phyloP scores from a whole-genome alignment of 2,113 vertebrate genomes.

The Takifugu bimaculatus region DNA sequence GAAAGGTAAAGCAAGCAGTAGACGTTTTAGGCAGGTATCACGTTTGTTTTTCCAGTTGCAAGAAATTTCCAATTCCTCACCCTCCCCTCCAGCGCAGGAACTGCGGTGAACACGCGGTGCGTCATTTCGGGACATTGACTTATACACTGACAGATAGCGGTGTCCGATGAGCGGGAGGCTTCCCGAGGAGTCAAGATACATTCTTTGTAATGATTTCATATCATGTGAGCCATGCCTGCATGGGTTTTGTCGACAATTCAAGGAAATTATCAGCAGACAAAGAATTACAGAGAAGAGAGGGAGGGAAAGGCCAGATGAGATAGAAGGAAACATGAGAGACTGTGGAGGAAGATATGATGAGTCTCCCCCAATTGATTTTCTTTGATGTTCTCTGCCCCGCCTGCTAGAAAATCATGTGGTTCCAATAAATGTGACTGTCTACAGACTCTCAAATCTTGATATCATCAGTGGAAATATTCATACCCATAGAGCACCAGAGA shows the following conservation, averaged over 20 bases:
- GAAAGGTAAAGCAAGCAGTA: constrained; percentile 49
- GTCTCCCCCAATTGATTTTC: constrained; percentile 42
- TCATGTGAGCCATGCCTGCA: constrained; percentile 24
- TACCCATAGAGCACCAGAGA: too few relatives aligned
- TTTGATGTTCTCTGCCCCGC: constrained; percentile 41
- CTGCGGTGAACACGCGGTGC: constrained; percentile 28
- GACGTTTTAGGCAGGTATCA: constrained; percentile 56
- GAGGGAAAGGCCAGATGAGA: constrained; percentile 13
- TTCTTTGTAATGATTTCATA: constrained; percentile 12
- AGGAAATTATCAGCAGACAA: constrained; percentile 1
- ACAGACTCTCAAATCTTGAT: constrained; percentile 46
- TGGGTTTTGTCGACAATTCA: constrained; percentile 26
- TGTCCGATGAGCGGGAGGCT: constrained; percentile 2
- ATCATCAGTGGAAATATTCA: constrained; percentile 58
- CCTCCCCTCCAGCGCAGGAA: constrained; percentile 31
- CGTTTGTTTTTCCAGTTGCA: constrained; percentile 61
- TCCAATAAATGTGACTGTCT: constrained; percentile 64
- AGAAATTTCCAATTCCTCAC: constrained; percentile 52
- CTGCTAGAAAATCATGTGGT: constrained; percentile 65
- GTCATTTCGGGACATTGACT: constrained; percentile 36
- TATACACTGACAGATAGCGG: constrained; percentile 11
- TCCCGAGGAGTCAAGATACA: background rate
- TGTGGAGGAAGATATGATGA: constrained; percentile 34
- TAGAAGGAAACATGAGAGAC: constrained; percentile 28
- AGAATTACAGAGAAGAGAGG: background rate